phyloP scores from a whole-genome alignment of 2,888 invertebrate genomes.

The Nebria salina region DNA sequence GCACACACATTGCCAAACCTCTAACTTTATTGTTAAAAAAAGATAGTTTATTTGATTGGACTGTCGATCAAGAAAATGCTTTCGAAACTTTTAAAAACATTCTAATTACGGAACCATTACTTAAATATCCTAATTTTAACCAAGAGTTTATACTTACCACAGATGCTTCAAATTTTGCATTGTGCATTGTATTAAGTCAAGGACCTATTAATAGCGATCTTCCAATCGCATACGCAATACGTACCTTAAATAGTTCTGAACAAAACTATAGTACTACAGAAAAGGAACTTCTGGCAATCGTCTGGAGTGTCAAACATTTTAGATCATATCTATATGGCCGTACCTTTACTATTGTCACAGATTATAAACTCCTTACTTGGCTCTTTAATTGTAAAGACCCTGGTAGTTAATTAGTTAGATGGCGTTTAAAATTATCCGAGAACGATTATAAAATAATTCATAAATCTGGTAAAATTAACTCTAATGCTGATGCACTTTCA shows the following conservation, averaged over 20 bases:
- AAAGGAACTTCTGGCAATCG: slow-evolving; percentile 53
- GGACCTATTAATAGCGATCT: slow-evolving; percentile 38
- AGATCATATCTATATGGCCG: slow-evolving; percentile 54
- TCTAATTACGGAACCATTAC: slow-evolving; percentile 46
- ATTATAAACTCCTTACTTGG: slow-evolving; percentile 54
- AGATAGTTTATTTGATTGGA: slow-evolving; percentile 33
- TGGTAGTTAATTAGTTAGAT: slow-evolving; percentile 51
- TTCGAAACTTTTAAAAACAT: slow-evolving; percentile 56
- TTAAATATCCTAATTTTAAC: slow-evolving; percentile 50
- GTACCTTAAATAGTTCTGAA: slow-evolving; percentile 52
- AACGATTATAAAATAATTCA: slow-evolving; percentile 53
- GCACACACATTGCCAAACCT: slow-evolving; percentile 49
- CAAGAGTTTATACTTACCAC: slow-evolving; percentile 9
- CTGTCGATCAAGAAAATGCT: slow-evolving; percentile 54
- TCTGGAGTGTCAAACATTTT: slow-evolving; percentile 52
- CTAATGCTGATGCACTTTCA: slow-evolving; percentile 48
- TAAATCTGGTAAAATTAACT: slow-evolving; percentile 50
- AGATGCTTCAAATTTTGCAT: background rate
- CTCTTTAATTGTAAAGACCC: slow-evolving; percentile 50
- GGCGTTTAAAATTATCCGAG: slow-evolving; percentile 53
- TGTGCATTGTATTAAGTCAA: background rate
- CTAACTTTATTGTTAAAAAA: slow-evolving; percentile 52
- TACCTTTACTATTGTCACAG: slow-evolving; percentile 53
- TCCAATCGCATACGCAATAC: slow-evolving; percentile 52
- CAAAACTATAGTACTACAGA: slow-evolving; percentile 52